Evolutionary conservation across 2,797 vertebrate genomes (phyloP).

Genomic region (Leptodactylus fallax): DNA sequence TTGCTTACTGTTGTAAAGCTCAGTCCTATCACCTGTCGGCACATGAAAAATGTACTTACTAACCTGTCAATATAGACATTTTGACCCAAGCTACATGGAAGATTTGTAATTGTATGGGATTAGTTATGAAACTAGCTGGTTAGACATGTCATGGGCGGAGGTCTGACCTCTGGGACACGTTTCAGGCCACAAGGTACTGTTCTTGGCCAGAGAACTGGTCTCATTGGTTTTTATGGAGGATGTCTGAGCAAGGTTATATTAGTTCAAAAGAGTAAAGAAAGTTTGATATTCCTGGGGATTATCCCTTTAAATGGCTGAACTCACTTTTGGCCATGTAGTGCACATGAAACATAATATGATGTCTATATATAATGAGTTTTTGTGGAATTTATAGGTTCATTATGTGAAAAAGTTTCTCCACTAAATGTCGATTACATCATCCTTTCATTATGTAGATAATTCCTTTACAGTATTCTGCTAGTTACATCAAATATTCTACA

Average conservation of each 20-base stretch:
- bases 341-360: not conserved
- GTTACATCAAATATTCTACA: not conserved
- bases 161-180: not conserved
- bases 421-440: not conserved
- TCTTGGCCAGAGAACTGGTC: too few relatives aligned
- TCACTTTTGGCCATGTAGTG: not conserved
- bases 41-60: not conserved
- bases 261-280: not conserved
- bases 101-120: not conserved
- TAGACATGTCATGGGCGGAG: not conserved
- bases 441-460: not conserved
- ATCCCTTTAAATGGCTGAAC: too few relatives aligned
- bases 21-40: not conserved
- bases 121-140: not conserved
- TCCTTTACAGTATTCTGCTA: not conserved
- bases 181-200: too few relatives aligned
- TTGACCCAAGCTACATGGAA: too few relatives aligned
- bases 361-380: not conserved
- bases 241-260: too few relatives aligned
- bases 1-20: not conserved
- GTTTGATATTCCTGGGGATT: not conserved
- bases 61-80: not conserved
- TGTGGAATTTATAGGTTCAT: not conserved
- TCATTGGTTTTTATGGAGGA: too few relatives aligned
- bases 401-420: not conserved